Evolutionary conservation across 2,113 vertebrate species (phyloP).

Genomic region (Grammomys surdaster): DNA sequence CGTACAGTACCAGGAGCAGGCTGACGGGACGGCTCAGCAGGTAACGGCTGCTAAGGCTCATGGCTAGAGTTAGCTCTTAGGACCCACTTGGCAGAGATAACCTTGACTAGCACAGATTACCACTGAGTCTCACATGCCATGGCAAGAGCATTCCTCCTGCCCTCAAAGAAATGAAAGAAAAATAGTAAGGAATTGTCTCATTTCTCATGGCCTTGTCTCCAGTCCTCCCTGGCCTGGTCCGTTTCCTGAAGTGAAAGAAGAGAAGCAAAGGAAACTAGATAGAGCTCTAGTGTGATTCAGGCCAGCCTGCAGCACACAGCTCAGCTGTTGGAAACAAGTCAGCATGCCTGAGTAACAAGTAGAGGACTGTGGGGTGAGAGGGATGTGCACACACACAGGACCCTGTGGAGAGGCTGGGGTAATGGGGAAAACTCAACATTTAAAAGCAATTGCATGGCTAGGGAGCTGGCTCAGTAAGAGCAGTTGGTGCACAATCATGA

Average conservation of each 20-base stretch:
- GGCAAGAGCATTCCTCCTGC: background rate
- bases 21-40: background rate
- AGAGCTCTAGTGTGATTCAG: no score
- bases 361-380: background rate
- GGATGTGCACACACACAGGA: no score
- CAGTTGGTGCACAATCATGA: background rate
- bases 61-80: no score
- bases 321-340: background rate
- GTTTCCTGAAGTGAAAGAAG: background rate
- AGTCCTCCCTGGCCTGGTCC: background rate
- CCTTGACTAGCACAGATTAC: background rate
- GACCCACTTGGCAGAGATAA: background rate
- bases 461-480: background rate
- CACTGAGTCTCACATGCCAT: no score
- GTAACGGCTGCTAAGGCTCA: no score
- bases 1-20: background rate
- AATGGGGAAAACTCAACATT: background rate
- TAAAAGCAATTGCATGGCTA: no score
- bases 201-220: background rate
- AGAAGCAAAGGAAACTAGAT: background rate
- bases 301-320: background rate
- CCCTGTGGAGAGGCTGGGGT: background rate
- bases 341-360: background rate
- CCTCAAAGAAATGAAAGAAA: background rate
- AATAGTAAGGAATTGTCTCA: background rate